These are phyloP conservation scores for Drosophila austrosaltans DNA, from an alignment of 2,888 invertebrate species.

Conservation along the genomic window DNA sequence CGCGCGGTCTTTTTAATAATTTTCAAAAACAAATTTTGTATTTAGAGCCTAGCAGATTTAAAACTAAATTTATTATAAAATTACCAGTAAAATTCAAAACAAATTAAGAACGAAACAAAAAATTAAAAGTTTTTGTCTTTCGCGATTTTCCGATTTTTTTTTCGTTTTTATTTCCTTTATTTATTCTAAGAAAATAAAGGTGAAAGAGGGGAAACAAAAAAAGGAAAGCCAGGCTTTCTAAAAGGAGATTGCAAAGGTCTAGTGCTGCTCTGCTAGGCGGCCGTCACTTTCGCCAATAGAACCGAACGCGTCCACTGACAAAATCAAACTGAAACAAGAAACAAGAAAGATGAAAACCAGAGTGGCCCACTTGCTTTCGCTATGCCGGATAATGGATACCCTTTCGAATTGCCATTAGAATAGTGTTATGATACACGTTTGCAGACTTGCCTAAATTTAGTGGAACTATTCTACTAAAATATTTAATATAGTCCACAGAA, in stretches of 20 bases:
- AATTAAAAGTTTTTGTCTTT: constrained; percentile 6
- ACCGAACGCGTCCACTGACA: constrained; percentile 65
- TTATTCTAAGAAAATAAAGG: constrained; percentile 47
- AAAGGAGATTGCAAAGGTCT: background rate
- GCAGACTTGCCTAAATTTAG: too few species aligned
- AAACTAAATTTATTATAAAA: background rate
- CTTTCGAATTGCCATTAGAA: background rate
- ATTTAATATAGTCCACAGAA: too few species aligned
- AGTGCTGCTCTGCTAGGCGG: constrained; percentile 33
- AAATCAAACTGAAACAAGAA: constrained; percentile 61
- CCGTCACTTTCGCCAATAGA: constrained; percentile 48
- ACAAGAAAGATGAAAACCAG: constrained; percentile 27
- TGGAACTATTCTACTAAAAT: too few species aligned
- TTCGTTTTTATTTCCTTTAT: constrained; percentile 19
- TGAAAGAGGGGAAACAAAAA: constrained; percentile 35
- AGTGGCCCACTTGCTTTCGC: background rate
- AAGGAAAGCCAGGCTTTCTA: constrained; percentile 11
- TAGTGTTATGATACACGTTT: too few species aligned
- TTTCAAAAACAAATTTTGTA: constrained; percentile 8
- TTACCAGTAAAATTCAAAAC: constrained; percentile 1
- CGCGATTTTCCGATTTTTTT: constrained; percentile 20
- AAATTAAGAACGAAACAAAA: background rate
- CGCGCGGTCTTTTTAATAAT: constrained; percentile 30
- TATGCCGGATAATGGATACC: background rate
- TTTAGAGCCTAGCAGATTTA: background rate